Evolutionary conservation across 2,113 vertebrate genomes (phyloP).

Genomic region (Ictidomys tridecemlineatus): DNA sequence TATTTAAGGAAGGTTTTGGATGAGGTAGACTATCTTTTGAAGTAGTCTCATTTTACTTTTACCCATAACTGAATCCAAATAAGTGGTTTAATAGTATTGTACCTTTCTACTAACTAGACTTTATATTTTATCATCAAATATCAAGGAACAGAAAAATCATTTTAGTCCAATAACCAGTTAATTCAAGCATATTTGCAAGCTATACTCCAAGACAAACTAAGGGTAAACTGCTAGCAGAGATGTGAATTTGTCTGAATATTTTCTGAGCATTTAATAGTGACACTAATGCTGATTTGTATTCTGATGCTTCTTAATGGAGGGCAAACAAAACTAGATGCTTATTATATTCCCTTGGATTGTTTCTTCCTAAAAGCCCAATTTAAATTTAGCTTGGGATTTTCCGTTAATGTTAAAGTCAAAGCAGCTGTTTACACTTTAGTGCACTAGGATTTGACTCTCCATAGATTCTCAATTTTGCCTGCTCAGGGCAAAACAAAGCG

Average conservation of each 20-base stretch:
- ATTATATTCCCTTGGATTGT: constrained; percentile 65
- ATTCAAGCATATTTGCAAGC: not conserved
- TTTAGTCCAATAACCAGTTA: not conserved
- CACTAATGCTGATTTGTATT: not conserved
- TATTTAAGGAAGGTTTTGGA: not conserved
- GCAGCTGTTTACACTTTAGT: constrained; percentile 31
- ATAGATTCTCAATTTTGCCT: not conserved
- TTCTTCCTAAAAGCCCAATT: constrained; percentile 39
- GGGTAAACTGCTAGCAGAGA: not conserved
- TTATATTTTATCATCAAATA: not conserved
- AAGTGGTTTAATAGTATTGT: not conserved
- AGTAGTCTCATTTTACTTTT: not conserved
- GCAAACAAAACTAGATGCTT: constrained; percentile 56
- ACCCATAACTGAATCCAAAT: not conserved
- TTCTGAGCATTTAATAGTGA: not conserved
- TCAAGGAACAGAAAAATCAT: not conserved
- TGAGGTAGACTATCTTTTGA: not conserved
- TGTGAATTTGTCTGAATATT: not conserved
- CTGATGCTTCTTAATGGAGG: constrained; percentile 20
- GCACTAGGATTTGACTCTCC: not conserved
- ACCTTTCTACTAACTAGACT: not conserved
- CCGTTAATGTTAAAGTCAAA: not conserved
- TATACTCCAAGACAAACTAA: not conserved
- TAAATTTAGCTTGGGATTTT: constrained; percentile 65
- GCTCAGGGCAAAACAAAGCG: not conserved